Evolutionary conservation across 1,140 invertebrate genomes (phyloP).

Genomic region (Aphelenchoides avenae): DNA sequence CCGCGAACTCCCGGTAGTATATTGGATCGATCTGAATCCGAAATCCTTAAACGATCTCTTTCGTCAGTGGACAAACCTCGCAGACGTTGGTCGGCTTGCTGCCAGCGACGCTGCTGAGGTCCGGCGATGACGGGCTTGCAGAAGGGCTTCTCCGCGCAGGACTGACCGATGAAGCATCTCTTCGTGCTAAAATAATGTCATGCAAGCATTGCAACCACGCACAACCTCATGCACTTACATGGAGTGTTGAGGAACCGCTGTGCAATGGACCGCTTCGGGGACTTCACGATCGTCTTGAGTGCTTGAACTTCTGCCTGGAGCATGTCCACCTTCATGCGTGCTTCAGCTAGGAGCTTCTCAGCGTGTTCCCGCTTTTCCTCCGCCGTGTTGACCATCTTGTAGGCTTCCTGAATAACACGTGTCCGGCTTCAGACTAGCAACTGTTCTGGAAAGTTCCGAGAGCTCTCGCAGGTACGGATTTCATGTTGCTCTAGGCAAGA

Average conservation of each 20-base stretch:
- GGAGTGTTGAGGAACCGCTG: constrained; percentile 15
- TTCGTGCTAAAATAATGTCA: no score
- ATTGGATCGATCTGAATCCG: constrained; percentile 18
- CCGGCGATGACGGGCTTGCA: no score
- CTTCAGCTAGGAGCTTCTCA: constrained; percentile 72
- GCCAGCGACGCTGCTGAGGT: no score
- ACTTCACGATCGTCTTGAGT: constrained; percentile 73
- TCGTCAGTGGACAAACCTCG: neutral
- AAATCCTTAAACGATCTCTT: neutral
- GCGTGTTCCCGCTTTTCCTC: constrained; percentile 72
- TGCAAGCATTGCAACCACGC: no score
- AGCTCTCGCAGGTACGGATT: no score
- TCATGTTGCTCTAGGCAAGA: no score
- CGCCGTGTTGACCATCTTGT: constrained; percentile 77
- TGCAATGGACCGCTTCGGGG: no score
- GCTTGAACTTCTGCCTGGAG: constrained; percentile 75
- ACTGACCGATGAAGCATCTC: no score
- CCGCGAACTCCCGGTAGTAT: constrained; percentile 14
- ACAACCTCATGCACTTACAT: constrained; percentile 4
- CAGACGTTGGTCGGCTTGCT: neutral
- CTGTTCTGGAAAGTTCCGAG: no score
- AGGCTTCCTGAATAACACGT: constrained; percentile 76
- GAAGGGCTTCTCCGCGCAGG: no score
- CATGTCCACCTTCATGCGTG: constrained; percentile 75
- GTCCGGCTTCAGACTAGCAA: no score